Evolutionary conservation across 2,888 invertebrate species (phyloP), one percentile per base, ranked within the genome.

Genomic region (Volucella bombylans): DNA sequence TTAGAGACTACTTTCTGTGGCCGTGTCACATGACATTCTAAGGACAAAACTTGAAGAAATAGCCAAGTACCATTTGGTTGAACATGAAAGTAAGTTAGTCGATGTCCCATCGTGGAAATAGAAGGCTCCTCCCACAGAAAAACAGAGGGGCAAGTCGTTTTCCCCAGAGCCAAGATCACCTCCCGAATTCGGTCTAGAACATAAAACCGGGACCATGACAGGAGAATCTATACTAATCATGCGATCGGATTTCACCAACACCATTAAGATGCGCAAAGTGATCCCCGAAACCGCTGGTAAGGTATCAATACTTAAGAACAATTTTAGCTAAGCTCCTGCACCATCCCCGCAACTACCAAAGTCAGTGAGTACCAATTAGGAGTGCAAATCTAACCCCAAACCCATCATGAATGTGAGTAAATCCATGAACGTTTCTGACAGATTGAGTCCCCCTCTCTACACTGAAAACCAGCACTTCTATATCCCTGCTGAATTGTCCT

Each of bases 211-310:
- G 45, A 43, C 55, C 72, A 87, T 2, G n/a, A 87, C 45, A 69
- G 71, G 43, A 85, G 87, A 79, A 77, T 89, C 85, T 47, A 89
- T 89, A 8, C 87, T 90, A 8, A 90, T 92, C 11, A 91, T 92
- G 92, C 89, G 89, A 2, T 92, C 92, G 0, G 92, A 92, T 86
- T 92, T 92, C 71, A 91, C 91, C 43, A 92, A 92, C 82, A 92
- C 92, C 23, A 89, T 92, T 39, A 88, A 90, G 82, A 92, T 92
- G 92, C 89, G 92, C 11, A 92, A 91, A 91, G 82, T 91, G 91
- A 0, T 87, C 92, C 45, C 92, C 45, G 87, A 90, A 72, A 87
- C 90, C 80, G 62, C 87, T 11, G 89, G 90, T 47, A 92, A 91
- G 83, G 92, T 92, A 14, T 90, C 90, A 57, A 89, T 90, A 88